These are phyloP conservation scores for Etheostoma cragini DNA, from an alignment of 2,113 vertebrate genomes.

Conservation along the genomic window DNA sequence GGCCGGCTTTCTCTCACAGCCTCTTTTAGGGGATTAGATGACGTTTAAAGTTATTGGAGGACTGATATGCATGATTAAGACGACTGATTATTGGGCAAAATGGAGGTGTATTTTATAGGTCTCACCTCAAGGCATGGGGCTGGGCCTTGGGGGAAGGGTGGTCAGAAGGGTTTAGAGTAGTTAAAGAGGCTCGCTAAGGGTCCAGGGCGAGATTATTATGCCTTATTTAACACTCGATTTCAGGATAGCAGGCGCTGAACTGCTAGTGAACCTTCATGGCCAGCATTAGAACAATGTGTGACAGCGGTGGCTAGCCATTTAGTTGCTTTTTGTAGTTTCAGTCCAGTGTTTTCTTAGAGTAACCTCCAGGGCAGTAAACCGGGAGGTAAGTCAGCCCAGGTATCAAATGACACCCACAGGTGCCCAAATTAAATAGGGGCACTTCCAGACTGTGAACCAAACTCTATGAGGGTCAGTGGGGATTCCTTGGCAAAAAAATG, in stretches of 20 bases:
- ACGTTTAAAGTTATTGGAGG: slow-evolving; percentile 81
- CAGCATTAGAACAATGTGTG: slow-evolving; percentile 67
- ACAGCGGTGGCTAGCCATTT: slow-evolving; percentile 37
- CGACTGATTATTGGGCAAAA: slow-evolving; percentile 75
- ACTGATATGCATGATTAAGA: slow-evolving; percentile 81
- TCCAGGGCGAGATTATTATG: slow-evolving; percentile 73
- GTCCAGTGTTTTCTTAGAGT: slow-evolving; percentile 50
- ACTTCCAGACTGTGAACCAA: slow-evolving; percentile 38
- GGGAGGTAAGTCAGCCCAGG: slow-evolving; percentile 20
- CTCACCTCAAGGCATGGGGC: slow-evolving; percentile 44
- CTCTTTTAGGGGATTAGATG: slow-evolving; percentile 80
- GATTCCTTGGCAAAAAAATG: slow-evolving; percentile 24
- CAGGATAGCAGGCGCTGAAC: slow-evolving; percentile 77
- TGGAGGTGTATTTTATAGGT: slow-evolving; percentile 72
- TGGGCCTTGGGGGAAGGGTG: slow-evolving; percentile 22
- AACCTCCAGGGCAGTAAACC: slow-evolving; percentile 54
- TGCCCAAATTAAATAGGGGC: slow-evolving; percentile 32
- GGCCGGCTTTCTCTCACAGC: slow-evolving; percentile 66
- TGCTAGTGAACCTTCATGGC: slow-evolving; percentile 74
- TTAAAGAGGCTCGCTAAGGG: slow-evolving; percentile 62
- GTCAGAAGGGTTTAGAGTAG: slow-evolving; percentile 31
- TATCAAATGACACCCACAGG: slow-evolving; percentile 49
- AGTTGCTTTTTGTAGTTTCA: slow-evolving; percentile 47
- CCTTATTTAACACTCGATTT: slow-evolving; percentile 81
- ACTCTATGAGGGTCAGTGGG: slow-evolving; percentile 30